A percentile compares a stretch with the other conserved stretches of the same genome.
phyloP scores from a whole-genome alignment of 2,888 invertebrate species.

The Emesis furor region DNA sequence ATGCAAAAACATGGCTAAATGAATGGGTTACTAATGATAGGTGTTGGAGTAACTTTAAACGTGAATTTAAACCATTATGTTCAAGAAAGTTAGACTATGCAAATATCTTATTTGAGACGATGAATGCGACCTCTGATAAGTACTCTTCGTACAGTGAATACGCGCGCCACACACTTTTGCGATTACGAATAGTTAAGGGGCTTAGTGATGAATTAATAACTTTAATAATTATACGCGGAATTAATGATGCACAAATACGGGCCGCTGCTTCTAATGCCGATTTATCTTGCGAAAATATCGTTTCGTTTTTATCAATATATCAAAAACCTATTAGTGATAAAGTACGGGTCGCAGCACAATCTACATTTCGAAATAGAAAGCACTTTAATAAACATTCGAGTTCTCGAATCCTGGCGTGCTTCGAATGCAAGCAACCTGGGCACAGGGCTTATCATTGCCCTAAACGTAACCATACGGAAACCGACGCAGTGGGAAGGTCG shows the following conservation, averaged over 20 bases:
- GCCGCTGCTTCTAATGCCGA: conserved; percentile 33
- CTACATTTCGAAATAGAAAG: neutral
- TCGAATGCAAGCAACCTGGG: neutral
- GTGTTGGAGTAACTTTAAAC: conserved; percentile 37
- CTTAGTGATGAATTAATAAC: conserved; percentile 32
- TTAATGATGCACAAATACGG: conserved; percentile 22
- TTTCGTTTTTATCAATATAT: conserved; percentile 38
- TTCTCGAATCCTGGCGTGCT: neutral
- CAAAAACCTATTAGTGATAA: conserved; percentile 26
- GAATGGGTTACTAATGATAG: conserved; percentile 38
- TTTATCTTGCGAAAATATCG: conserved; percentile 20
- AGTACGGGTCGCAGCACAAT: neutral
- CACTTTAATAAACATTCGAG: neutral
- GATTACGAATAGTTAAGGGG: conserved; percentile 37
- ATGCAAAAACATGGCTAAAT: neutral
- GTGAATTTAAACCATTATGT: conserved; percentile 46
- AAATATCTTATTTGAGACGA: conserved; percentile 48
- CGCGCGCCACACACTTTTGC: conserved; percentile 47
- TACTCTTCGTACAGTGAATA: conserved; percentile 46
- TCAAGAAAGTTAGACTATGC: conserved; percentile 49
- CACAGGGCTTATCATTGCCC: conserved; percentile 1
- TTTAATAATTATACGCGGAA: conserved; percentile 29
- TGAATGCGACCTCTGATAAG: conserved; percentile 50
- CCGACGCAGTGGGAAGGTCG: too few species aligned
- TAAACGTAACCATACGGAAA: neutral